Base-by-base conservation (phyloP, 2,888 invertebrate species). In the Aethes cnicana region DNA sequence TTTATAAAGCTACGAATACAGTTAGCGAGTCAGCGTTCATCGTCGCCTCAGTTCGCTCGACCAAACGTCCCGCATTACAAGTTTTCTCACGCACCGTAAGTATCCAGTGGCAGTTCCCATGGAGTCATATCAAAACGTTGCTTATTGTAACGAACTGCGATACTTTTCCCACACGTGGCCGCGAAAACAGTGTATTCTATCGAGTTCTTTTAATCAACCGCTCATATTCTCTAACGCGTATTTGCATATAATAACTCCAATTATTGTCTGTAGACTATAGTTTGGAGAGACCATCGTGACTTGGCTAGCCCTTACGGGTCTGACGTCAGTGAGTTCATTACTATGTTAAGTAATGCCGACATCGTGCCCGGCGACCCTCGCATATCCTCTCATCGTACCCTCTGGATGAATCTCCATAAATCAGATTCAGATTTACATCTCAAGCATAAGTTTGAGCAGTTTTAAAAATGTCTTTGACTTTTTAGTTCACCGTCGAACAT, bases 281-380 rank as follows among this genome's bases (percentile, higher is more conserved):
- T 6, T 12, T 6, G 23, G 7, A 2, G 23, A 4, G 11, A 28
- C 7, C 32, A 16, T 33, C 12, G 18, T 26, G 12, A n/a, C 8
- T 16, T n/a, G 11, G 14, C 4, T 14, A 8, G 30, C 20, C 25
- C 43, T 11, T 30, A 43, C 11, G 12, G 28, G 18, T 30, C 20
- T 23, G 44, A 17, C 37, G 37, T 37, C 39, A 23, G 14, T n/a
- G 41, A 28, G 23, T 48, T 25, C 37, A 14, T 33, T 26, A 46
- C 33, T 33, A 52, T 46, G 52, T 25, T 46, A 46, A 52, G 25
- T 39, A 46, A 39, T 46, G 46, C 44, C 20, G 17, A 30, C 32
- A 39, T n/a, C 17, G 23, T 21, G 16, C 39, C 11, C 36, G 8
- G 37, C 9, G 17, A 25, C 18, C 44, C 32, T 32, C 39, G 39